Conservation (phyloP, 1,140 invertebrate genomes). For the Ceratina calcarata region DNA sequence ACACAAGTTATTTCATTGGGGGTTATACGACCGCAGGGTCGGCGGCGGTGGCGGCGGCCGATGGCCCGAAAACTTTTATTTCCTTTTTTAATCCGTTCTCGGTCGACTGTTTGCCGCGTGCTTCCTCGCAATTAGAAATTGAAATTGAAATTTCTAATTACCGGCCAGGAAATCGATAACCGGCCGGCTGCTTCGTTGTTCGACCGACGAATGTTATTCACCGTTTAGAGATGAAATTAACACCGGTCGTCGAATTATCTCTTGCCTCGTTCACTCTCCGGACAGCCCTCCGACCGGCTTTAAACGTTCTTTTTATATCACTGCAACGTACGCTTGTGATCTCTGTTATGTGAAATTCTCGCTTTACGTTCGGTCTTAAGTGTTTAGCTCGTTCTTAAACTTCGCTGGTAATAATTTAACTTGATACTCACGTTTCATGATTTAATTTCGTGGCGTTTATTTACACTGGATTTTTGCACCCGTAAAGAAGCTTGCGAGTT, state of each 20-base stretch:
- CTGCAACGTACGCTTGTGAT: not conserved
- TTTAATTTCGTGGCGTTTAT: too few species aligned
- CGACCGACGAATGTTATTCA: not conserved
- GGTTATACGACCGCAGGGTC: not conserved
- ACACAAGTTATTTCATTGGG: constrained; percentile 11
- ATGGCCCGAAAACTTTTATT: constrained; percentile 20
- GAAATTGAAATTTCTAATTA: constrained; percentile 48
- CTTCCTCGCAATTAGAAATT: constrained; percentile 29
- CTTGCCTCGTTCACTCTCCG: not conserved
- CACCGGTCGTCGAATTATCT: not conserved
- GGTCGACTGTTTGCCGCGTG: constrained; percentile 7
- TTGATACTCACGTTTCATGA: not conserved
- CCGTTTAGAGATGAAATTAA: constrained; percentile 27
- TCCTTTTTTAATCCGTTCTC: constrained; percentile 1
- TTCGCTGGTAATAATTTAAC: not conserved
- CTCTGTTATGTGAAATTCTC: not conserved
- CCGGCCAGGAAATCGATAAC: constrained; percentile 26
- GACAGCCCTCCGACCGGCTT: too few species aligned
- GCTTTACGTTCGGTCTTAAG: not conserved
- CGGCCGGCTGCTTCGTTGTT: not conserved
- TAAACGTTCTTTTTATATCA: not conserved
- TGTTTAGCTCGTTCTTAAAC: not conserved
- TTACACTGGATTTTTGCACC: too few species aligned
- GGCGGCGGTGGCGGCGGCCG: too few species aligned
- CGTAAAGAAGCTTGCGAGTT: too few species aligned